phyloP scores from a whole-genome alignment of 2,797 vertebrate genomes.

The Epinephelus malabaricus region DNA sequence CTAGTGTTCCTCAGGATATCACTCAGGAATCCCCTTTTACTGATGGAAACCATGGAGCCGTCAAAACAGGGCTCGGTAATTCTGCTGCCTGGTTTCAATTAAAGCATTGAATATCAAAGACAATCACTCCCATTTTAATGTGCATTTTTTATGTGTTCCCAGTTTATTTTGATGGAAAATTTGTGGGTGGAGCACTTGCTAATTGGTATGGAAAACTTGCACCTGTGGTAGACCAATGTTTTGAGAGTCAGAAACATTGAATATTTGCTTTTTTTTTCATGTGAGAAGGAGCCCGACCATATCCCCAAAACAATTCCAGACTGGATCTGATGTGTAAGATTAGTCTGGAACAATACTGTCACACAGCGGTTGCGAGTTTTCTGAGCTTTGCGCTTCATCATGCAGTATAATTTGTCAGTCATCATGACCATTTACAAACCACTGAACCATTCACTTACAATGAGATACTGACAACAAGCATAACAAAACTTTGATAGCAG shows the following conservation, averaged over 20 bases:
- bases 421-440: conserved; percentile 30
- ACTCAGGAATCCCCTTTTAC: conserved; percentile 83
- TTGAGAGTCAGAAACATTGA: conserved; percentile 82
- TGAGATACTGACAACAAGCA: conserved; percentile 19
- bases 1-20: conserved; percentile 81
- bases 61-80: conserved; percentile 80
- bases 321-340: conserved; percentile 67
- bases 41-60: conserved; percentile 82
- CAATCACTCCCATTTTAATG: conserved; percentile 84
- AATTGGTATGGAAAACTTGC: conserved; percentile 87
- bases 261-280: conserved; percentile 80
- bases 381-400: conserved; percentile 33
- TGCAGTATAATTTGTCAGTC: conserved; percentile 55
- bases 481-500: conserved; percentile 3
- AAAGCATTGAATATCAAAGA: conserved; percentile 87
- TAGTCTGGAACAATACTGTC: conserved; percentile 74
- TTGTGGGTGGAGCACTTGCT: conserved; percentile 84
- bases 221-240: conserved; percentile 88
- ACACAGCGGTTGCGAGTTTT: conserved; percentile 48
- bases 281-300: conserved; percentile 69
- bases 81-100: conserved; percentile 84
- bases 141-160: conserved; percentile 80
- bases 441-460: conserved; percentile 24
- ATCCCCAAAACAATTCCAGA: conserved; percentile 76
- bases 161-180: conserved; percentile 86